A percentile compares a stretch with the other conserved stretches of the same genome.
Conservation (phyloP, 2,113 vertebrate species). For the Puntigrus tetrazona region DNA sequence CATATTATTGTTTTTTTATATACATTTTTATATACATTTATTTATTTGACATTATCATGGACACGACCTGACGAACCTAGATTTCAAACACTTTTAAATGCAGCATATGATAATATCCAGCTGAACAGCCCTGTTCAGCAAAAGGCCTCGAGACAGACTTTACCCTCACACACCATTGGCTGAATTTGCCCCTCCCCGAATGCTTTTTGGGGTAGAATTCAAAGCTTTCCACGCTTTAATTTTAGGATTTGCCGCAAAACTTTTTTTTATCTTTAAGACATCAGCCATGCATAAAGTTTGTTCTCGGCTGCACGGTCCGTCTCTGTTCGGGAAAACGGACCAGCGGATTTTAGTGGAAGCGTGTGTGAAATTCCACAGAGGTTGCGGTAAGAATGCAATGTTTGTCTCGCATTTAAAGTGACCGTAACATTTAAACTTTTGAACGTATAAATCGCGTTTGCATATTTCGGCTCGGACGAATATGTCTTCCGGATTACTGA, state of each 20-base stretch:
- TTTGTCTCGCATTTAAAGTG: neutral
- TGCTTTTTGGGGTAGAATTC: neutral
- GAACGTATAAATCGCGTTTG: neutral
- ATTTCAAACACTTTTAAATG: neutral
- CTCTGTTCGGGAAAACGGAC: slow-evolving; percentile 29
- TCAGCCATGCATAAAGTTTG: slow-evolving; percentile 60
- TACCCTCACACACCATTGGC: slow-evolving; percentile 11
- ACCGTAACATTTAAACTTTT: neutral
- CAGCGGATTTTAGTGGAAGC: neutral
- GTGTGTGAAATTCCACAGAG: slow-evolving; percentile 59
- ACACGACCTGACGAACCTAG: neutral
- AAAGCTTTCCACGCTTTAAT: neutral
- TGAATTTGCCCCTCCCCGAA: neutral
- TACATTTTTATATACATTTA: no score
- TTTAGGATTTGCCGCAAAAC: neutral
- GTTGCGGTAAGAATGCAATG: slow-evolving; percentile 68
- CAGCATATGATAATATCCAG: neutral
- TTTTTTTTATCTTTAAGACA: neutral
- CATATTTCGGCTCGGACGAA: neutral
- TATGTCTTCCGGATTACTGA: neutral
- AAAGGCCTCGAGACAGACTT: slow-evolving; percentile 9
- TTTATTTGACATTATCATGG: no score
- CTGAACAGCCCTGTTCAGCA: neutral
- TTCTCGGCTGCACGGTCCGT: slow-evolving; percentile 19
- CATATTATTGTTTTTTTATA: no score